A percentile compares a stretch with the other conserved stretches of the same genome.
phyloP scores from a whole-genome alignment of 2,113 vertebrate genomes.

The Oreocharis arfaki region DNA sequence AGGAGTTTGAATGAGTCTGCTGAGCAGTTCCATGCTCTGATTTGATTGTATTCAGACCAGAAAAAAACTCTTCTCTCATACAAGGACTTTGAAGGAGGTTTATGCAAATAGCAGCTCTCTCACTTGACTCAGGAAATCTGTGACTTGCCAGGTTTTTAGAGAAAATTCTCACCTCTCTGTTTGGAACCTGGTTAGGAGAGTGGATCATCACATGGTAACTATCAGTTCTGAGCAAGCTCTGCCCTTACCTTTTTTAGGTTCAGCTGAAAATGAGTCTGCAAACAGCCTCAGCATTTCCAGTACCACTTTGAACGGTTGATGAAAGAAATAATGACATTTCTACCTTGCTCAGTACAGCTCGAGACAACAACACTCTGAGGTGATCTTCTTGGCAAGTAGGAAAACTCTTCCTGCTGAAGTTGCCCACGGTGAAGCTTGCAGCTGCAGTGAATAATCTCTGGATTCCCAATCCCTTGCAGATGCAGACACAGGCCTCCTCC shows the following conservation, averaged over 20 bases:
- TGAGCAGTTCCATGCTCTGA: not conserved
- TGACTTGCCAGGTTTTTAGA: not conserved
- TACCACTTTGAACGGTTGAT: not conserved
- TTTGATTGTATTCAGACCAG: not conserved
- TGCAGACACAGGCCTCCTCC: slow-evolving; percentile 3
- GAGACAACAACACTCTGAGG: slow-evolving; percentile 16
- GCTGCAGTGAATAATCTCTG: slow-evolving; percentile 27
- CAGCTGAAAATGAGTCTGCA: not conserved
- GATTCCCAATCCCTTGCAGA: slow-evolving; percentile 32
- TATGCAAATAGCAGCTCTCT: not conserved
- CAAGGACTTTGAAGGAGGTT: not conserved
- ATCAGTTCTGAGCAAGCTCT: not conserved
- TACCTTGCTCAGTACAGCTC: not conserved
- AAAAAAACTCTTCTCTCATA: not conserved
- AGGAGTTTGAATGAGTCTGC: not conserved
- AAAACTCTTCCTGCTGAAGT: slow-evolving; percentile 13
- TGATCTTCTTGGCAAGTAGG: slow-evolving; percentile 33
- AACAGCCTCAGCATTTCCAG: not conserved
- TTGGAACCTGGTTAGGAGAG: not conserved
- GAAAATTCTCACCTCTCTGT: not conserved
- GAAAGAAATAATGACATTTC: slow-evolving; percentile 19
- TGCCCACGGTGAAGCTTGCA: slow-evolving; percentile 38
- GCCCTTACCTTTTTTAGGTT: not conserved
- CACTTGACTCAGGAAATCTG: not conserved
- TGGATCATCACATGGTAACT: not conserved